Evolutionary conservation across 2,113 vertebrate genomes (phyloP).

Genomic region (Mustela nigripes): DNA sequence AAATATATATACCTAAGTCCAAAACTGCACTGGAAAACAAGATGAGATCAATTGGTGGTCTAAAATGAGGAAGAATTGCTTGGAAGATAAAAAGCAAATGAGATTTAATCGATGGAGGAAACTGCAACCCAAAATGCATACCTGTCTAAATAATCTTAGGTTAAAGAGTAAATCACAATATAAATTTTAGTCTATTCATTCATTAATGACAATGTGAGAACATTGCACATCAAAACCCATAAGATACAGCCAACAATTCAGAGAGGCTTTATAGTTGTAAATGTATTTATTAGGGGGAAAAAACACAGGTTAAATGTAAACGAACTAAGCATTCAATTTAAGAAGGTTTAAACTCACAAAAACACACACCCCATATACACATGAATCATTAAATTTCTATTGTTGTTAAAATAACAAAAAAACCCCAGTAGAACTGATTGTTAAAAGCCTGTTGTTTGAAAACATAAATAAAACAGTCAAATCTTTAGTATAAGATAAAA

Average conservation of each 20-base stretch:
- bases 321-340: neutral
- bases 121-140: neutral
- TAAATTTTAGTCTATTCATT: constrained; percentile 27
- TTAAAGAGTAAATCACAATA: neutral
- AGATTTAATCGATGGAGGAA: neutral
- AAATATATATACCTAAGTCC: neutral
- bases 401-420: constrained; percentile 34
- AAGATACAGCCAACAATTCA: neutral
- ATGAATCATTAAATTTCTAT: neutral
- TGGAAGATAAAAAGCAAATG: constrained; percentile 10
- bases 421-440: neutral
- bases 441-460: neutral
- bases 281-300: neutral
- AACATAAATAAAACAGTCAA: neutral
- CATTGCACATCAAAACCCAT: neutral
- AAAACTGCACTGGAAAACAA: neutral
- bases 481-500: neutral
- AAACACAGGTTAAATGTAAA: constrained; percentile 31
- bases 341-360: neutral
- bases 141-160: neutral
- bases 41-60: neutral
- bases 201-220: neutral
- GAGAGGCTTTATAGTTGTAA: neutral
- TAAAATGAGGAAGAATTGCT: neutral
- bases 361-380: neutral